phyloP scores from a whole-genome alignment of 1,140 invertebrate species.

The Thaumetopoea pityocampa region DNA sequence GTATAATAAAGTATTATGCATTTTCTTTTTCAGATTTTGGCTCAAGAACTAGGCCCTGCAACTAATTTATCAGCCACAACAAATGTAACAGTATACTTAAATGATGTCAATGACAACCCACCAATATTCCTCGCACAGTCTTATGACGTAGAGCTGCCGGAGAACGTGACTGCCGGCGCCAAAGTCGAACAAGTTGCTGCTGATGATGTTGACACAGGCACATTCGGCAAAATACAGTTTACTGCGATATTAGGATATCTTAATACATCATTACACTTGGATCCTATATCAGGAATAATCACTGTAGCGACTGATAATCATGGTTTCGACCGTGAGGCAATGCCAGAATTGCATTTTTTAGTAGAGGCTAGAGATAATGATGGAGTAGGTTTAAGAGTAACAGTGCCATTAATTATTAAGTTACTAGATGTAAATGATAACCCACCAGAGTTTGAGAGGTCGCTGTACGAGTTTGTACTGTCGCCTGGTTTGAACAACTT shows the following conservation, averaged over 20 bases:
- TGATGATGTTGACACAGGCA: conserved; percentile 84
- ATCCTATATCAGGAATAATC: conserved; percentile 87
- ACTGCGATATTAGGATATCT: conserved; percentile 85
- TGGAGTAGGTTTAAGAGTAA: conserved; percentile 85
- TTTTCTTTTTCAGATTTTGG: conserved; percentile 81
- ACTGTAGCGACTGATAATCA: conserved; percentile 84
- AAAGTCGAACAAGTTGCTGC: conserved; percentile 85
- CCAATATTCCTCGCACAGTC: conserved; percentile 85
- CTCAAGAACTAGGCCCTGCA: conserved; percentile 85
- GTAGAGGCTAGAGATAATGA: conserved; percentile 92
- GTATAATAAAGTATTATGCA: conserved; percentile 3
- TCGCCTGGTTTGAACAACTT: conserved; percentile 84
- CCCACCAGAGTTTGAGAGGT: conserved; percentile 86
- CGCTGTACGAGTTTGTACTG: conserved; percentile 88
- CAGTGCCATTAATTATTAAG: conserved; percentile 83
- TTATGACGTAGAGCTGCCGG: conserved; percentile 85
- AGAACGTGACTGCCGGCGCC: conserved; percentile 87
- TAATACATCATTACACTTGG: conserved; percentile 85
- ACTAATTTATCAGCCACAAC: conserved; percentile 84
- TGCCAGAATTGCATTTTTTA: conserved; percentile 84
- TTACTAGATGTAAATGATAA: conserved; percentile 93
- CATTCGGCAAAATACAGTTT: conserved; percentile 84
- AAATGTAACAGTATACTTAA: conserved; percentile 86
- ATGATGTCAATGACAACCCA: conserved; percentile 93
- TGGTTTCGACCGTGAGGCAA: conserved; percentile 89